phyloP scores from a whole-genome alignment of 2,888 invertebrate genomes.

The Caenorhabditis doughertyi region DNA sequence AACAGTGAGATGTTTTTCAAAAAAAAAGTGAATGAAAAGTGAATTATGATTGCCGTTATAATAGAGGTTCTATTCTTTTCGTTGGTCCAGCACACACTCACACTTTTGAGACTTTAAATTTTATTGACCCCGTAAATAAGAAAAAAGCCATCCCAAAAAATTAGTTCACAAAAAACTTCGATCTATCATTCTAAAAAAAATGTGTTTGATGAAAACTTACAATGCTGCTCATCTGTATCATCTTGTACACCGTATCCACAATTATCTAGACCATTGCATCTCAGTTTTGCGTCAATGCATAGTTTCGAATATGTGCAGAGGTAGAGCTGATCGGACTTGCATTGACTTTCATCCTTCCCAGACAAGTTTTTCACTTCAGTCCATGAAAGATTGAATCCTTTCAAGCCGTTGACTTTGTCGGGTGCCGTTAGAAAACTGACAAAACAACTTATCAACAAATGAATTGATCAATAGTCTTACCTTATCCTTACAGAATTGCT shows the following conservation, averaged over 20 bases:
- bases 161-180: too few relatives aligned
- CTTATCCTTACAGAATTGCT: constrained; percentile 67
- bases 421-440: constrained; percentile 80
- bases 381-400: constrained; percentile 82
- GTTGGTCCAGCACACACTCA: too few relatives aligned
- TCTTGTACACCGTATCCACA: constrained; percentile 88
- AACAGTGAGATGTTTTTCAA: too few relatives aligned
- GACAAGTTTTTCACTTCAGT: constrained; percentile 76
- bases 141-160: too few relatives aligned
- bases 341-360: constrained; percentile 83
- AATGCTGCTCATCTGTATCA: constrained; percentile 87
- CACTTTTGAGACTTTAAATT: too few relatives aligned
- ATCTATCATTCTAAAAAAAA: too few relatives aligned
- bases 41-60: too few relatives aligned
- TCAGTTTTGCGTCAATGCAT: constrained; percentile 89
- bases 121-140: too few relatives aligned
- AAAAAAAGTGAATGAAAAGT: too few relatives aligned
- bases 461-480: constrained; percentile 1
- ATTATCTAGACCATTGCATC: constrained; percentile 85
- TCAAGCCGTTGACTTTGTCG: constrained; percentile 81
- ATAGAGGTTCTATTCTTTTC: too few relatives aligned
- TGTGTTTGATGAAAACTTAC: too few relatives aligned
- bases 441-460: not conserved
- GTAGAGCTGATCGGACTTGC: constrained; percentile 85
- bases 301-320: constrained; percentile 88